These are phyloP conservation scores for Rhinogobio ventralis DNA, from an alignment of 2,797 vertebrate species.

Conservation along the genomic window DNA sequence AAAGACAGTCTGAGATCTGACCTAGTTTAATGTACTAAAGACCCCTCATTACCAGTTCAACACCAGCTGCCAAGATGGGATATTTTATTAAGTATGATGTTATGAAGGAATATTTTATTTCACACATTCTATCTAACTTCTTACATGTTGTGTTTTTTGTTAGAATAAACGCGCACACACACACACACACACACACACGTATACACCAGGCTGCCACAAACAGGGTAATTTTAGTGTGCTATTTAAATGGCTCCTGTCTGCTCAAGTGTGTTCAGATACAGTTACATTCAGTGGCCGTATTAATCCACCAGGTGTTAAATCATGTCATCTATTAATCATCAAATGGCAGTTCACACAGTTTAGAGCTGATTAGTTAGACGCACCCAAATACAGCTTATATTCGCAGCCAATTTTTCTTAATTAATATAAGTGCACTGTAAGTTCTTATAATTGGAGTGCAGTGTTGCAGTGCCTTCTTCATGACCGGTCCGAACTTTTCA, in stretches of 20 bases:
- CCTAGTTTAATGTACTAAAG: slow-evolving; percentile 22
- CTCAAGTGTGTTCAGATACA: slow-evolving; percentile 73
- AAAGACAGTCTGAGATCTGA: slow-evolving; percentile 38
- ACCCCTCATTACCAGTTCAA: not conserved
- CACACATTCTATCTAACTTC: not conserved
- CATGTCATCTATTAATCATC: slow-evolving; percentile 70
- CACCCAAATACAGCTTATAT: slow-evolving; percentile 20
- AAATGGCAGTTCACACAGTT: slow-evolving; percentile 49
- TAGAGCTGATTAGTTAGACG: slow-evolving; percentile 57
- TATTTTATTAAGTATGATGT: not conserved
- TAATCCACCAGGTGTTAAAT: slow-evolving; percentile 75
- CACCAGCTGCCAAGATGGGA: not conserved
- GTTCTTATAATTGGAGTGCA: not conserved
- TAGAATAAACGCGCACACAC: not conserved
- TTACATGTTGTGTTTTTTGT: not conserved
- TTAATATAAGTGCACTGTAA: not conserved
- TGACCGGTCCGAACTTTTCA: not conserved
- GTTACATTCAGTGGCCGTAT: slow-evolving; percentile 76
- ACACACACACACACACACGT: slow-evolving; percentile 21
- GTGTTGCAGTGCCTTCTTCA: not conserved
- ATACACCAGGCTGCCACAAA: slow-evolving; percentile 70
- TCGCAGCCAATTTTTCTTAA: not conserved
- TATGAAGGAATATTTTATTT: slow-evolving; percentile 1
- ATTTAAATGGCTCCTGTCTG: slow-evolving; percentile 74
- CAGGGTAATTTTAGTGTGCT: slow-evolving; percentile 81